phyloP scores from a whole-genome alignment of 2,797 vertebrate genomes.

The Cephalopachus bancanus region DNA sequence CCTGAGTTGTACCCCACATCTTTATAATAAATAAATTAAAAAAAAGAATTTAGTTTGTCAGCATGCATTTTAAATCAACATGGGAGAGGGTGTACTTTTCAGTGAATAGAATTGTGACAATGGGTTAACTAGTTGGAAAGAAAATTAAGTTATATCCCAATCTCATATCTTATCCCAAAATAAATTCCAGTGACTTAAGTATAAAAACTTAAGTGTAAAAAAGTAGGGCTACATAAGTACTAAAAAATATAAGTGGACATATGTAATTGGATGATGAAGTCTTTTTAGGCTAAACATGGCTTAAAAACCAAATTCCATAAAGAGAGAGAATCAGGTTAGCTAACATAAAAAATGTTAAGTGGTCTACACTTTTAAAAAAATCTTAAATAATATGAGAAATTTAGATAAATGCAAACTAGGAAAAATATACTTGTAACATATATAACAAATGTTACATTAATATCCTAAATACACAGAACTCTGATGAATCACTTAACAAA shows the following conservation, averaged over 20 bases:
- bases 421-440: background rate
- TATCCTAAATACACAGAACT: background rate
- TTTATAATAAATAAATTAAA: too few relatives aligned
- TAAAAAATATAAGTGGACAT: conserved; percentile 31
- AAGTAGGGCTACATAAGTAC: background rate
- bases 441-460: background rate
- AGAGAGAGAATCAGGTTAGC: background rate
- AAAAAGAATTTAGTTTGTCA: background rate
- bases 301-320: conserved; percentile 54
- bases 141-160: background rate
- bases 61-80: background rate
- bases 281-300: background rate
- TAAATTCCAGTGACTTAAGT: conserved; percentile 11
- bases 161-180: background rate
- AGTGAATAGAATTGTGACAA: background rate
- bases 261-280: background rate
- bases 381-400: conserved; percentile 33
- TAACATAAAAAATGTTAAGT: background rate
- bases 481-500: conserved; percentile 32
- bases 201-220: background rate
- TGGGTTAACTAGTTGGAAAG: conserved; percentile 18
- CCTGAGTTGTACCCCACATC: too few relatives aligned
- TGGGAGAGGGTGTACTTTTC: background rate
- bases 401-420: background rate
- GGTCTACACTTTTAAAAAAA: background rate